A percentile compares a stretch with the other conserved stretches of the same genome.
Evolutionary conservation across 1,140 invertebrate genomes (phyloP).

Genomic region (Halesus radiatus): DNA sequence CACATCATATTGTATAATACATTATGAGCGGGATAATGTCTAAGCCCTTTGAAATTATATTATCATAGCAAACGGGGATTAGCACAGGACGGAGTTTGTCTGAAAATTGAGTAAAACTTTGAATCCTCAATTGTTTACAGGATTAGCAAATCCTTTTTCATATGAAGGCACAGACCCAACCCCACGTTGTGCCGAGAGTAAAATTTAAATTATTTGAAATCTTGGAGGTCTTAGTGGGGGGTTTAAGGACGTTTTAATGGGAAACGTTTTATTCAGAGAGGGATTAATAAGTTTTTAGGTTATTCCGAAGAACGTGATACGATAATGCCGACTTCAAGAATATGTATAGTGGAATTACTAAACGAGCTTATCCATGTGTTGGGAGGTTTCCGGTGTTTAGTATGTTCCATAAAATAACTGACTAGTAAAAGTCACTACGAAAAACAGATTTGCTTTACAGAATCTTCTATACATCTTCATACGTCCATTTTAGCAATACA

Average conservation of each 20-base stretch:
- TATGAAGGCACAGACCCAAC: constrained; percentile 20
- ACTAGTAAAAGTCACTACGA: no score
- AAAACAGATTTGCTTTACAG: no score
- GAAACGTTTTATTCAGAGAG: constrained; percentile 39
- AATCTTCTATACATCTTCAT: no score
- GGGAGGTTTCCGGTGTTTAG: no score
- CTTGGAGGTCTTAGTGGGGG: constrained; percentile 38
- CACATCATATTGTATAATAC: no score
- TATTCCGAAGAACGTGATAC: neutral
- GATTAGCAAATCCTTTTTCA: constrained; percentile 55
- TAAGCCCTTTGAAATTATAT: constrained; percentile 45
- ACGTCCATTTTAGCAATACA: no score
- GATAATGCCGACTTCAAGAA: no score
- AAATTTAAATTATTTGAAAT: constrained; percentile 51
- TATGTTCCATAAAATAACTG: no score
- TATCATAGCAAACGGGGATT: constrained; percentile 48
- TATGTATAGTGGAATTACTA: no score
- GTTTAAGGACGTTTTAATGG: constrained; percentile 47
- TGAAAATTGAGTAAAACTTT: constrained; percentile 54
- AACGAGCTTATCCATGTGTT: no score
- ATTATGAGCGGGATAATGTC: neutral
- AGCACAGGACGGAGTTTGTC: constrained; percentile 25
- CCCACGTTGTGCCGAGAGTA: neutral
- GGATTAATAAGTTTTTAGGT: constrained; percentile 52
- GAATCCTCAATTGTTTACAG: constrained; percentile 54